Conservation (phyloP, 35 echinoderm and acorn worm genomes). For the Apostichopus californicus region DNA sequence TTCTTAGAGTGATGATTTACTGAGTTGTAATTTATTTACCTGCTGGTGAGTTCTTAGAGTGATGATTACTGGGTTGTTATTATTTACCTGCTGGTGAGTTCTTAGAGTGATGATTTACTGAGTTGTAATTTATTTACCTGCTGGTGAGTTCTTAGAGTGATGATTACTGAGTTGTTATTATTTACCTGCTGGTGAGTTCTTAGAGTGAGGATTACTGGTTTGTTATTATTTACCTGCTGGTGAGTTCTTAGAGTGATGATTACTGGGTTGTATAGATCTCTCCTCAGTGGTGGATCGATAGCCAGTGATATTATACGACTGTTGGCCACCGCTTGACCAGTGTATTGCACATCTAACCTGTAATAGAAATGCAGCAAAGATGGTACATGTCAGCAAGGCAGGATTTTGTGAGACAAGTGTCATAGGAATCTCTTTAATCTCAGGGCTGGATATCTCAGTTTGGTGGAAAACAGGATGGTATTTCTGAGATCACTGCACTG, state of each 20-base stretch:
- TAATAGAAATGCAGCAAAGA: neutral
- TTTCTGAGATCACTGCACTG: too few relatives aligned
- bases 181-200: slow-evolving; percentile 20
- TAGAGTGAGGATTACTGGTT: slow-evolving; percentile 2
- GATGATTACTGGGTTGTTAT: too few relatives aligned
- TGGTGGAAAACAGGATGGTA: too few relatives aligned
- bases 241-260: neutral
- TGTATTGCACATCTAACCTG: slow-evolving; percentile 17
- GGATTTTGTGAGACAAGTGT: too few relatives aligned
- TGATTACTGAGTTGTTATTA: neutral
- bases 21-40: too few relatives aligned
- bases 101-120: neutral
- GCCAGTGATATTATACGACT: slow-evolving; percentile 36
- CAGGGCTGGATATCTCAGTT: too few relatives aligned
- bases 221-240: slow-evolving; percentile 26
- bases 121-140: neutral
- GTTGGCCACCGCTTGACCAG: neutral
- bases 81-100: slow-evolving; percentile 15
- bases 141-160: neutral
- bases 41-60: too few relatives aligned
- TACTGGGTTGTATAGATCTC: slow-evolving; percentile 25
- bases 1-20: too few relatives aligned
- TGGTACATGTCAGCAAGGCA: neutral
- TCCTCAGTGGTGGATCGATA: slow-evolving; percentile 17
- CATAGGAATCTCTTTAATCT: too few relatives aligned